Conservation (phyloP, 2,888 invertebrate species). For the Piscicola geometra region DNA sequence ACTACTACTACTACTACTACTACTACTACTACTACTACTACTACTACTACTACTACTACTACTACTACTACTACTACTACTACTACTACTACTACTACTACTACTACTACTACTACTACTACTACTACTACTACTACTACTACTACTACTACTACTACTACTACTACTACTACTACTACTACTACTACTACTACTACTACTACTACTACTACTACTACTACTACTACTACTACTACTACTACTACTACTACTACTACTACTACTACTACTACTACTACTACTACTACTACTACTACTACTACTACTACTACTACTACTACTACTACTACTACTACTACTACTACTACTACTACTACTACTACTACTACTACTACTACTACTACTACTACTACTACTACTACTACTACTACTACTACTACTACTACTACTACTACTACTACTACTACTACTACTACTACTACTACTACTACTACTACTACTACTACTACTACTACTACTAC, state of each 20-base stretch:
- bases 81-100: slow-evolving; percentile 2
- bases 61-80: neutral
- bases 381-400: neutral
- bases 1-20: neutral
- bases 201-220: neutral
- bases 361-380: neutral
- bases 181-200: neutral
- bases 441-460: slow-evolving; percentile 2
- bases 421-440: neutral
- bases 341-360: no score
- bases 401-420: neutral
- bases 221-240: neutral
- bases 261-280: neutral
- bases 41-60: neutral
- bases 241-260: neutral
- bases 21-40: neutral
- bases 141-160: slow-evolving; percentile 2
- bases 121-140: neutral
- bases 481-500: neutral
- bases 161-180: neutral
- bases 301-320: neutral
- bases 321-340: no score
- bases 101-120: neutral
- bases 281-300: neutral
- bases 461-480: neutral